Evolutionary conservation across 2,888 invertebrate species (phyloP).

Genomic region (Parascotia fuliginaria): DNA sequence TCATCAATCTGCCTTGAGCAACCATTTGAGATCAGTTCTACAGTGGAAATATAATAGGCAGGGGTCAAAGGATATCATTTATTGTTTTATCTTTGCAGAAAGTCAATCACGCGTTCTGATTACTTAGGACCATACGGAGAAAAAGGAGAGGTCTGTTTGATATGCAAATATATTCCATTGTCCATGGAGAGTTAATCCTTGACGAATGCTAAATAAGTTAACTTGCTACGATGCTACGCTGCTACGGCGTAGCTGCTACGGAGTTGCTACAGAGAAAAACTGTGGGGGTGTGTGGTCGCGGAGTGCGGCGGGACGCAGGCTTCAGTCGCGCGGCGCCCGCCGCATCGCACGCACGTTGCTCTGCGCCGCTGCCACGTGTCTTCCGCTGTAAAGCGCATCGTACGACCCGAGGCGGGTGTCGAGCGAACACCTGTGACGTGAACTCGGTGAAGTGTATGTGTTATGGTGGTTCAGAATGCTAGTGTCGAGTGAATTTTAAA

Average conservation of each 20-base stretch:
- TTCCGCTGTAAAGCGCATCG: background rate
- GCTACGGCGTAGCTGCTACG: constrained; percentile 3
- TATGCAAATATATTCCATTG: constrained; percentile 38
- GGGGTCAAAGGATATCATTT: no score
- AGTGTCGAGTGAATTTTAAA: constrained; percentile 63
- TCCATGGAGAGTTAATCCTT: constrained; percentile 38
- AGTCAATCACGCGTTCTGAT: constrained; percentile 22
- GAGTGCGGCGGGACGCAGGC: constrained; percentile 15
- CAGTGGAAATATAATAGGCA: no score
- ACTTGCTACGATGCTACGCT: constrained; percentile 15
- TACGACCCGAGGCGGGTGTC: background rate
- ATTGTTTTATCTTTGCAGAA: no score
- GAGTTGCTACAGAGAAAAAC: constrained; percentile 28
- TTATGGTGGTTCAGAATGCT: constrained; percentile 52
- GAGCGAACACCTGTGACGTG: constrained; percentile 47
- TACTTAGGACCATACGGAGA: constrained; percentile 11
- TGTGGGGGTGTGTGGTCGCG: constrained; percentile 19
- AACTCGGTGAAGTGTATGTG: constrained; percentile 48
- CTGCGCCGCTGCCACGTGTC: constrained; percentile 21
- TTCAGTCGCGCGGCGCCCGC: no score
- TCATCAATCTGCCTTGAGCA: no score
- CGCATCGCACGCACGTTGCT: constrained; percentile 12
- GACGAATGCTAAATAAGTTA: constrained; percentile 43
- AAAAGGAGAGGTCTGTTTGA: constrained; percentile 17
- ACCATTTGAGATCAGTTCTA: no score